These are phyloP conservation scores for Antrozous pallidus DNA, from an alignment of 2,797 vertebrate genomes.

Conservation along the genomic window DNA sequence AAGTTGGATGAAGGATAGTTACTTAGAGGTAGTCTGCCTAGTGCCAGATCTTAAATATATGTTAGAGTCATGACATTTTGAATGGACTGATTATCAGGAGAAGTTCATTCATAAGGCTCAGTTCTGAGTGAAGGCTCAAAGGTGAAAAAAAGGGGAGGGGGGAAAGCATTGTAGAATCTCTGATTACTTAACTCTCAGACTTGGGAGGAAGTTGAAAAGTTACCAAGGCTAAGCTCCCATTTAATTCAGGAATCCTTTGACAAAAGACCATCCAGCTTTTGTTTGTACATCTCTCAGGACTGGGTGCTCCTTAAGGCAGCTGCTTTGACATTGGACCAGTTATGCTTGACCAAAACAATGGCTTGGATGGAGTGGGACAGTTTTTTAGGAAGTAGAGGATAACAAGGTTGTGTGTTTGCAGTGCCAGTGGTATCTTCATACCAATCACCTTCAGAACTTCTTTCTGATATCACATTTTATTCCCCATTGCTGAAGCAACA, in stretches of 20 bases:
- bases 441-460: neutral
- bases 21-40: neutral
- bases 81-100: neutral
- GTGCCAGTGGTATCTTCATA: constrained; percentile 7
- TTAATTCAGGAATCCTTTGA: constrained; percentile 23
- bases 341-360: constrained; percentile 26
- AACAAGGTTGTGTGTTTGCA: neutral
- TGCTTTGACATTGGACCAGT: neutral
- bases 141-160: neutral
- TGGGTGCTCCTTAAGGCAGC: neutral
- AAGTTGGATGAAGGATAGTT: constrained; percentile 14
- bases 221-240: neutral
- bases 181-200: neutral
- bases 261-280: constrained; percentile 10
- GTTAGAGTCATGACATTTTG: neutral
- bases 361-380: neutral
- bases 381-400: constrained; percentile 31
- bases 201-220: constrained; percentile 23
- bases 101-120: neutral
- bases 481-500: neutral
- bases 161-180: constrained; percentile 12
- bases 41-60: constrained; percentile 44
- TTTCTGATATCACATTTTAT: constrained; percentile 37
- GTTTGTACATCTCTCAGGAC: neutral
- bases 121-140: neutral